Conservation (phyloP, 92 coral and sea anemone genomes). For the Heteractis magnifica region DNA sequence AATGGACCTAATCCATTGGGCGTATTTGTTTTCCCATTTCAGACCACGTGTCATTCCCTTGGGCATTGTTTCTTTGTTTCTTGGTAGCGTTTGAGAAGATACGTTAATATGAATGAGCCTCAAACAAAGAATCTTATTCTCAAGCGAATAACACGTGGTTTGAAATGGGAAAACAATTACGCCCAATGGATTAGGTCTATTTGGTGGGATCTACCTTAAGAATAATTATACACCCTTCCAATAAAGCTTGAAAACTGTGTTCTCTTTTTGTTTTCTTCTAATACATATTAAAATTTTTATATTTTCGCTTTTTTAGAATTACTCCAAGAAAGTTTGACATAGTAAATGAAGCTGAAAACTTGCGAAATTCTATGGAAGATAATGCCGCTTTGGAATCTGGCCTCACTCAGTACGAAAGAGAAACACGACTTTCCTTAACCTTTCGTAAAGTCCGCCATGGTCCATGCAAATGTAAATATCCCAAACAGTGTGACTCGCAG, state of each 20-base stretch:
- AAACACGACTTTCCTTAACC: conserved; percentile 81
- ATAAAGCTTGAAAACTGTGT: neutral
- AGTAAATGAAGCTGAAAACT: conserved; percentile 24
- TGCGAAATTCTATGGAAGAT: neutral
- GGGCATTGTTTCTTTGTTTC: no score
- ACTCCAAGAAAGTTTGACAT: conserved; percentile 96
- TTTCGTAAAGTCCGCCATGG: conserved; percentile 82
- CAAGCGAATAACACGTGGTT: no score
- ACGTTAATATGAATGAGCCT: no score
- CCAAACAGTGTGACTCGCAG: conserved; percentile 79
- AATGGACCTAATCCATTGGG: no score
- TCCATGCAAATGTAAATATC: conserved; percentile 73
- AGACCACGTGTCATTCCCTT: no score
- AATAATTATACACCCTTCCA: no score
- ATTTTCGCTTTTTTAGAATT: conserved; percentile 59
- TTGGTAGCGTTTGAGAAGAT: no score
- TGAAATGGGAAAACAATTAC: no score
- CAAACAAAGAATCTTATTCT: no score
- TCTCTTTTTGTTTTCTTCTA: neutral
- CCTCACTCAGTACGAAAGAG: conserved; percentile 76
- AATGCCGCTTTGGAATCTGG: conserved; percentile 37
- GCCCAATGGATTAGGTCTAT: no score
- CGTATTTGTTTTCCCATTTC: no score
- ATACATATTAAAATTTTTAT: neutral
- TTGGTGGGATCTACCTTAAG: no score